These are phyloP conservation scores for Drosophila mulleri DNA, from an alignment of 2,888 invertebrate species.

Conservation along the genomic window DNA sequence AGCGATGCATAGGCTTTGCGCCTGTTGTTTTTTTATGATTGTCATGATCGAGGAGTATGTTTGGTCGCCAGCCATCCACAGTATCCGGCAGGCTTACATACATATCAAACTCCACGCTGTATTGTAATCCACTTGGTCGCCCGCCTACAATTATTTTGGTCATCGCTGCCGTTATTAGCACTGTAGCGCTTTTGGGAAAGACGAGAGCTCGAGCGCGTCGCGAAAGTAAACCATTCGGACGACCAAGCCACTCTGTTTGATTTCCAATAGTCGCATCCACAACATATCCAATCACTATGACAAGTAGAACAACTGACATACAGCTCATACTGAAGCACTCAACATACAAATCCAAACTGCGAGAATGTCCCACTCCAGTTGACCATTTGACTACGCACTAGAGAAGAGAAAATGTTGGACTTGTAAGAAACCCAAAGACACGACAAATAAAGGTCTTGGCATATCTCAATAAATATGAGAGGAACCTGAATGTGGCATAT, in stretches of 20 bases:
- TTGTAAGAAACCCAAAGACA: not conserved
- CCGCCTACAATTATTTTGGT: constrained; percentile 70
- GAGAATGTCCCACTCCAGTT: not conserved
- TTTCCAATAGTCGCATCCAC: constrained; percentile 3
- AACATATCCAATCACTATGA: constrained; percentile 3
- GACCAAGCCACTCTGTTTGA: constrained; percentile 5
- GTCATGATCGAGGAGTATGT: constrained; percentile 28
- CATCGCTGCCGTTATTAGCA: constrained; percentile 68
- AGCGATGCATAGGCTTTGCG: constrained; percentile 32
- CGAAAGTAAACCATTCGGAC: constrained; percentile 43
- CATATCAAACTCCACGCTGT: constrained; percentile 74
- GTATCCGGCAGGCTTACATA: constrained; percentile 75
- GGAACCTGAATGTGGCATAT: not conserved
- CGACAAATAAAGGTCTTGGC: not conserved
- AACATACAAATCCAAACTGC: constrained; percentile 26
- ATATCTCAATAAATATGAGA: not conserved
- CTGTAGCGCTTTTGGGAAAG: constrained; percentile 67
- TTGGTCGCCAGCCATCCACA: constrained; percentile 74
- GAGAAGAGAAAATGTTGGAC: not conserved
- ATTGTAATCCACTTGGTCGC: constrained; percentile 67
- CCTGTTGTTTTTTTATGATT: constrained; percentile 4
- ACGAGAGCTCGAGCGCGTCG: constrained; percentile 67
- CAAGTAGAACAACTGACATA: not conserved
- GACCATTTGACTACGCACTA: not conserved
- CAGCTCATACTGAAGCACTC: constrained; percentile 22